Conservation (phyloP, 2,113 vertebrate species). For the Oceanodroma tethys region DNA sequence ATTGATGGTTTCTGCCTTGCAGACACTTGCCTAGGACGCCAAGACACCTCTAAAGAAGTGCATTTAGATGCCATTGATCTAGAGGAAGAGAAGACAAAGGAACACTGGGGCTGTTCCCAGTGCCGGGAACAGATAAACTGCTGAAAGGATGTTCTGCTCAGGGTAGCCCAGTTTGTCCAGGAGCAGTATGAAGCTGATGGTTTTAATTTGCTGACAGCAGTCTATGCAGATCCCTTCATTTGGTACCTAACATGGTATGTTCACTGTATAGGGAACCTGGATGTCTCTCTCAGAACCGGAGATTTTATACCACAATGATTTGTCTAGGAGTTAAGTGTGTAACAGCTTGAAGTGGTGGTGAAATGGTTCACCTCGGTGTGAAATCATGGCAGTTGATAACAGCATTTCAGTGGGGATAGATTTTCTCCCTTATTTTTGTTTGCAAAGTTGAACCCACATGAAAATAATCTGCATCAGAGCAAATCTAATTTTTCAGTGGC, state of each 20-base stretch:
- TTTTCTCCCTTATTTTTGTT: background rate
- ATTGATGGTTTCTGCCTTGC: background rate
- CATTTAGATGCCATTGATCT: background rate
- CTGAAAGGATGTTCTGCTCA: background rate
- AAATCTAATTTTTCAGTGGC: background rate
- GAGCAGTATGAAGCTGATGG: background rate
- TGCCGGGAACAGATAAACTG: background rate
- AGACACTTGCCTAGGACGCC: background rate
- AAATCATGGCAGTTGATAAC: background rate
- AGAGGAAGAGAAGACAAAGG: background rate
- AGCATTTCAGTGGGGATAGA: background rate
- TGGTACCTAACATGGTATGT: background rate
- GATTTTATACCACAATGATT: background rate
- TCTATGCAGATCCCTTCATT: background rate
- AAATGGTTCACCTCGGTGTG: background rate
- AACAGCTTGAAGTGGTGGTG: background rate
- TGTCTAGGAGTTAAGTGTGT: background rate
- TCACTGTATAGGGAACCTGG: background rate
- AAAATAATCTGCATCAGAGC: background rate
- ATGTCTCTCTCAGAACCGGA: background rate
- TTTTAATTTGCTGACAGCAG: background rate
- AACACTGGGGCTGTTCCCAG: background rate
- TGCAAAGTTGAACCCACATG: background rate
- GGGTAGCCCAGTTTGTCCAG: background rate
- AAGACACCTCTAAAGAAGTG: background rate